Base-by-base conservation (phyloP, 2,888 invertebrate genomes). In the Hyles lineata region DNA sequence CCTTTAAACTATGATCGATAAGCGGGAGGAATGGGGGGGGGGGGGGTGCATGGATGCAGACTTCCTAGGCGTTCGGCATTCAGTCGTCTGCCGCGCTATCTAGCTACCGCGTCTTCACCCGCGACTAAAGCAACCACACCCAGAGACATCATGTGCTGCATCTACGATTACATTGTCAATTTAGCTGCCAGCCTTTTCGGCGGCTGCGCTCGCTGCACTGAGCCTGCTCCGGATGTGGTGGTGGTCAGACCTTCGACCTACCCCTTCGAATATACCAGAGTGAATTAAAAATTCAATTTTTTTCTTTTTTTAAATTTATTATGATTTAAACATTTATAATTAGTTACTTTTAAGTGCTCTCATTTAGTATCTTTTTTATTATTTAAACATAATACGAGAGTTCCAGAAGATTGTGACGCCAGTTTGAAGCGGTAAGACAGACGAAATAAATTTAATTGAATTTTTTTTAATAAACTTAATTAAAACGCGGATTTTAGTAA, bases 71-170 rank as follows among this genome's bases (percentile, higher is more conserved):
- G 23, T 2, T 43, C 19, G 5, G 43, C 23, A 21, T 43, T 67
- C 67, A 67, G 67, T 67, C 23, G 21, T 43, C 43, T 23, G 67
- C 23, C 43, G 67, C 67, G 67, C 21, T 50, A 43, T n/a, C 23
- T 23, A 17, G 21, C 67, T 6, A 23, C 11, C 67, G 67, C 43
- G 23, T 43, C 43, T 67, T 17, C 43, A 43, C 0, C n/a, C 29
- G 61, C 6, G 32, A 2, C 19, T 43, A 1, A 43, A 43, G 43
- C 43, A 43, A 11, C 43, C 9, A 43, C 43, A 43, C 43, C 43
- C 9, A 43, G 43, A 11, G 43, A 11, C 43, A n/a, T 19, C 52
- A 55, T 55, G 52, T 55, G 52, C 19, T 55, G 52, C 52, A 55
- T 55, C 19, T 55, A 55, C 52, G 52, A 55, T 55, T 55, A 55